Evolutionary conservation across 2,888 invertebrate species (phyloP).

Genomic region (Pterostichus niger): DNA sequence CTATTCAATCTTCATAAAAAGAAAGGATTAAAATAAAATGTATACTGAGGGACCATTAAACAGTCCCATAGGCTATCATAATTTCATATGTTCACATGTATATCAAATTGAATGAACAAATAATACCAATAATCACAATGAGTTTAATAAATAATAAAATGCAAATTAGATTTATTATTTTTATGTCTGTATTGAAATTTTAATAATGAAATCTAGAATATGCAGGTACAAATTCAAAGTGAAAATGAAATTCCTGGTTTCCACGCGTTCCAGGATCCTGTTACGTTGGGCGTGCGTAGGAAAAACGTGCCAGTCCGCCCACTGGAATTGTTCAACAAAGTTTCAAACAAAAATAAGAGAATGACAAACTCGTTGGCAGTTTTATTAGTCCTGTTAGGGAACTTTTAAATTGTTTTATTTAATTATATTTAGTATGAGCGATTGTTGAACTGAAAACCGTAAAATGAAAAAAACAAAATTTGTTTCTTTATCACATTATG

Average conservation of each 20-base stretch:
- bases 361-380: conserved; percentile 56
- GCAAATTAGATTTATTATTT: background rate
- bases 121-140: too few relatives aligned
- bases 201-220: background rate
- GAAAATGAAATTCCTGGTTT: conserved; percentile 23
- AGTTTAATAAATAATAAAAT: too few relatives aligned
- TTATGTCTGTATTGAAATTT: background rate
- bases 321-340: conserved; percentile 56
- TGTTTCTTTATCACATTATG: conserved; percentile 45
- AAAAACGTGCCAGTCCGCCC: conserved; percentile 35
- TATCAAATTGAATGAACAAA: too few relatives aligned
- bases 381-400: conserved; percentile 49
- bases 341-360: conserved; percentile 53
- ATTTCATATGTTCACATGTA: too few relatives aligned
- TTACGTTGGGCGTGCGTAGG: conserved; percentile 31
- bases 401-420: conserved; percentile 54
- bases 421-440: conserved; percentile 49
- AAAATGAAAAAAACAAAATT: conserved; percentile 52
- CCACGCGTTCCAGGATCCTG: conserved; percentile 3
- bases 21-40: too few relatives aligned
- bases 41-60: too few relatives aligned
- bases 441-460: conserved; percentile 54
- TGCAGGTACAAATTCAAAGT: background rate
- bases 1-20: background rate
- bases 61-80: too few relatives aligned